Conservation (phyloP, 37 sponge, comb jelly and placozoan species). For the Ephydatia muelleri region DNA sequence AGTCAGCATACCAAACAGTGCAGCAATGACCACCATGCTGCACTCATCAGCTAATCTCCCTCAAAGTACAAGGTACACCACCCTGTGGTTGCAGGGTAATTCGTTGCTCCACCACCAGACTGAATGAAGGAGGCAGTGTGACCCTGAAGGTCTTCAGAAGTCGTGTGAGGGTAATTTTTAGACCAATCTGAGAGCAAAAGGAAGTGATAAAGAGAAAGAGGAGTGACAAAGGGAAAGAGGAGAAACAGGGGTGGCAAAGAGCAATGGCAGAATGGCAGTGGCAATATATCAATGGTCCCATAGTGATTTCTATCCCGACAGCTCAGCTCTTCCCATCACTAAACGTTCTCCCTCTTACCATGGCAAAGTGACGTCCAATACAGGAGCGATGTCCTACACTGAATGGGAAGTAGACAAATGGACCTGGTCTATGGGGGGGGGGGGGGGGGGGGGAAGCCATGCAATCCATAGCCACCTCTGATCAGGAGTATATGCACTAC, state of each 20-base stretch:
- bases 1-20: too few relatives aligned
- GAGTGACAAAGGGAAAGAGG: too few relatives aligned
- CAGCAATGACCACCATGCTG: too few relatives aligned
- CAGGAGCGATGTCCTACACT: slow-evolving; percentile 28
- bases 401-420: slow-evolving; percentile 35
- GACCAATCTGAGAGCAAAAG: neutral
- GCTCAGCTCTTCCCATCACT: too few relatives aligned
- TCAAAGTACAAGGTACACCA: slow-evolving; percentile 3
- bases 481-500: neutral
- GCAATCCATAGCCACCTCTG: neutral
- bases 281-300: too few relatives aligned
- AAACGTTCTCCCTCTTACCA: too few relatives aligned
- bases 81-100: slow-evolving; percentile 12
- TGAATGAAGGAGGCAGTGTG: slow-evolving; percentile 3
- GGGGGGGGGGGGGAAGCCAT: too few relatives aligned
- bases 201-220: neutral
- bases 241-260: too few relatives aligned
- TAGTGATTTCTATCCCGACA: too few relatives aligned
- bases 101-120: neutral
- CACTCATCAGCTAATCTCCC: too few relatives aligned
- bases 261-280: too few relatives aligned
- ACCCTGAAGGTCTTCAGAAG: slow-evolving; percentile 15
- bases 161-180: slow-evolving; percentile 13
- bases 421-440: slow-evolving; percentile 7
- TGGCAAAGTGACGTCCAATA: slow-evolving; percentile 27